A percentile compares a stretch with the other conserved stretches of the same genome.
Evolutionary conservation across 2,113 vertebrate genomes (phyloP).

Genomic region (Syrrhaptes paradoxus): DNA sequence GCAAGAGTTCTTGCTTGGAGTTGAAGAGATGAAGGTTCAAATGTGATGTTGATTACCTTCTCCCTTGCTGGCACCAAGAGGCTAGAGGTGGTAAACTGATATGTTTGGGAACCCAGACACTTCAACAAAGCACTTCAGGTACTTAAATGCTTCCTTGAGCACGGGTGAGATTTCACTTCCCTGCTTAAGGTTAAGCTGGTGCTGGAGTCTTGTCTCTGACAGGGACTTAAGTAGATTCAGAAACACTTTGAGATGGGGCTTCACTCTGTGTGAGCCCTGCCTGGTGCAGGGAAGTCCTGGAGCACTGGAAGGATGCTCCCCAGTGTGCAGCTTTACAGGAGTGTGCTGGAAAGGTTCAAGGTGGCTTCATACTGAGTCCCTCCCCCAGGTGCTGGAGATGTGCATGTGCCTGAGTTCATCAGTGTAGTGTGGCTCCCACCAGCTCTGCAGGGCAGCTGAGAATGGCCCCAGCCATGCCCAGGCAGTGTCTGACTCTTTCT

Average conservation of each 20-base stretch:
- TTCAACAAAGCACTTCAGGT: conserved; percentile 26
- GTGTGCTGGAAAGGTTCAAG: background rate
- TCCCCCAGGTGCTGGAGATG: background rate
- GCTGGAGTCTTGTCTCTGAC: background rate
- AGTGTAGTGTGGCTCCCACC: background rate
- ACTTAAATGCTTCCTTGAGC: conserved; percentile 1
- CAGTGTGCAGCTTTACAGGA: background rate
- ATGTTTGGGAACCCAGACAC: background rate
- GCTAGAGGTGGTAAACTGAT: background rate
- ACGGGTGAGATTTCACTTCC: background rate
- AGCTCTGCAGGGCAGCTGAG: background rate
- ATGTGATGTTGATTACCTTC: background rate
- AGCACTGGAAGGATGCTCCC: background rate
- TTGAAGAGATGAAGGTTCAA: background rate
- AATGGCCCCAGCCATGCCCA: background rate
- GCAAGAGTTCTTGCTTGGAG: background rate
- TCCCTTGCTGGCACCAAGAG: background rate
- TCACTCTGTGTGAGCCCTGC: background rate
- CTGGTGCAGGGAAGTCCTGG: background rate
- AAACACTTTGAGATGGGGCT: background rate
- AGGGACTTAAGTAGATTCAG: background rate
- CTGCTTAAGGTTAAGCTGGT: background rate
- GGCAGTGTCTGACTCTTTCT: background rate
- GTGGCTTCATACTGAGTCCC: background rate
- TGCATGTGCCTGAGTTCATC: background rate